A percentile compares a stretch with the other conserved stretches of the same genome.
These are phyloP conservation scores for Embiotoca jacksoni DNA, from an alignment of 2,113 vertebrate genomes.

Conservation along the genomic window DNA sequence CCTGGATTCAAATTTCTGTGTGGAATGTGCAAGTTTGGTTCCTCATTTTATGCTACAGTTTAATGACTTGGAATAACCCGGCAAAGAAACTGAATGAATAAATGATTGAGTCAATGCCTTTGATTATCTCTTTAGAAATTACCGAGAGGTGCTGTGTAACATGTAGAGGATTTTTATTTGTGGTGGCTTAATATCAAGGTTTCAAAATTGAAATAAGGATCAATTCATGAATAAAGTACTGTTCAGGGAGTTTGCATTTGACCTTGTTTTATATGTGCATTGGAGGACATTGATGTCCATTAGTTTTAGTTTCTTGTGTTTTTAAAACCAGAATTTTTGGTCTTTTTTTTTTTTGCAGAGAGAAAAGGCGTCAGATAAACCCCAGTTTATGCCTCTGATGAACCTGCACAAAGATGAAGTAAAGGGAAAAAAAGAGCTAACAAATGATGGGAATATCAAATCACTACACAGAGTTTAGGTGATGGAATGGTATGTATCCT, in stretches of 20 bases:
- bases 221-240: too few relatives aligned
- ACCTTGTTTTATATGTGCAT: not conserved
- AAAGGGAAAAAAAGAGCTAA: conserved; percentile 17
- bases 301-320: not conserved
- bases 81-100: conserved; percentile 18
- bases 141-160: not conserved
- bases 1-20: not conserved
- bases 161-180: not conserved
- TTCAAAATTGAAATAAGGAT: too few relatives aligned
- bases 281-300: not conserved
- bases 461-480: not conserved
- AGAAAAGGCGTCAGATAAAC: conserved; percentile 7
- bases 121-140: not conserved
- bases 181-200: too few relatives aligned
- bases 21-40: not conserved
- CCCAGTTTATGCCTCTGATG: conserved; percentile 50
- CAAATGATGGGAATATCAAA: conserved; percentile 8
- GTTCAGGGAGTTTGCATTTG: not conserved
- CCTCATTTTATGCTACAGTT: too few relatives aligned
- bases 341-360: conserved; percentile 51
- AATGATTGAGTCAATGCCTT: too few relatives aligned
- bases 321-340: not conserved
- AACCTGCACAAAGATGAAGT: not conserved
- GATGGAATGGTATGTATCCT: not conserved
- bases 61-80: not conserved